Conservation (phyloP, 2,113 vertebrate species). For the Cyrtonyx montezumae region DNA sequence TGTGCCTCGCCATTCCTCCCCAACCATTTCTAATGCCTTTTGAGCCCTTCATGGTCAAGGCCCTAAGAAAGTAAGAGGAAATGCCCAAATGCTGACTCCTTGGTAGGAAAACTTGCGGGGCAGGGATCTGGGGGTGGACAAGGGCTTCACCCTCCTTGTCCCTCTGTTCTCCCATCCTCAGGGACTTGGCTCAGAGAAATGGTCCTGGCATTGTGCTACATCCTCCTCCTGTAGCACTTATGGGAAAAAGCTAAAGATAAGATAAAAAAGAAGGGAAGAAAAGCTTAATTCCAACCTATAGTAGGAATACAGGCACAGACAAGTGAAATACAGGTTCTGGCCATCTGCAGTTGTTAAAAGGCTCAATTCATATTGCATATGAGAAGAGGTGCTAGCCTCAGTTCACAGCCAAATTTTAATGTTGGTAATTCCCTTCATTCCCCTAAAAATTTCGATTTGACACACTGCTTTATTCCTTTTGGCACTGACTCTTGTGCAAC, state of each 20-base stretch:
- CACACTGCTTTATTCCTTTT: slow-evolving; percentile 36
- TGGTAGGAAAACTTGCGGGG: not conserved
- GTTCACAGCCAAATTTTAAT: slow-evolving; percentile 25
- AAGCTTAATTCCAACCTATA: not conserved
- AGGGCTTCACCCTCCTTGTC: not conserved
- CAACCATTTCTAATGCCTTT: accelerated
- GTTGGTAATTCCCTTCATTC: slow-evolving; percentile 41
- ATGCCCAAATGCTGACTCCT: not conserved
- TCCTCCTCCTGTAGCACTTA: not conserved
- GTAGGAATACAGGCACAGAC: not conserved
- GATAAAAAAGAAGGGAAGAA: not conserved
- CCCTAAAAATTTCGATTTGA: slow-evolving; percentile 41
- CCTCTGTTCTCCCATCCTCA: not conserved
- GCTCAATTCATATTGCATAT: not conserved
- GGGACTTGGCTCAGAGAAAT: not conserved
- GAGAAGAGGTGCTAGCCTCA: slow-evolving; percentile 50
- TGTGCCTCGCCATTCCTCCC: not conserved
- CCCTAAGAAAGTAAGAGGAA: not conserved
- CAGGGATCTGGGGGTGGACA: not conserved
- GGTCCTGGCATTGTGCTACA: not conserved
- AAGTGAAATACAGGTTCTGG: not conserved
- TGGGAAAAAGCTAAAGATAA: not conserved
- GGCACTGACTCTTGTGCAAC: not conserved
- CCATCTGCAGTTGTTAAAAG: slow-evolving; percentile 42
- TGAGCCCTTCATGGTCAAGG: not conserved